Conservation (phyloP, 2,888 invertebrate genomes). For the Callinectes sapidus region DNA sequence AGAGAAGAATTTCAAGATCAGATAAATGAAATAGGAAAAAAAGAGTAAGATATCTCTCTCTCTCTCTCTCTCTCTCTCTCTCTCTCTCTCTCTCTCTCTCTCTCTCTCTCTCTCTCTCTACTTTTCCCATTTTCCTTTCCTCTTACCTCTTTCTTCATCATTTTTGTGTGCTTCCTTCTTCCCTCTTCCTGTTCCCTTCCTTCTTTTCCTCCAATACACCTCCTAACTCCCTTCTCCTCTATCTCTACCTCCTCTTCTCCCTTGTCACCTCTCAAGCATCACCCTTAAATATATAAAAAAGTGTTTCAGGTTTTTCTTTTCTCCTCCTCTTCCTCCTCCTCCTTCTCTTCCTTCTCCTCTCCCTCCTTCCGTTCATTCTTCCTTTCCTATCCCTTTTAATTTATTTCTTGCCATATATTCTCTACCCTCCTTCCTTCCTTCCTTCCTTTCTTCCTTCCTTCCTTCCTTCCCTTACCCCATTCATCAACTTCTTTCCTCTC, state of each 20-base stretch:
- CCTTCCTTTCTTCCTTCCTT: background rate
- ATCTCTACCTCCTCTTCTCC: background rate
- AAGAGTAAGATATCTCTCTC: too few relatives aligned
- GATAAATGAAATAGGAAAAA: too few relatives aligned
- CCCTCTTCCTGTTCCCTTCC: background rate
- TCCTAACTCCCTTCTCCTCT: background rate
- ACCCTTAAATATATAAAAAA: background rate
- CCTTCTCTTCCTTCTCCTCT: background rate
- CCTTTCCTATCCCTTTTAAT: background rate
- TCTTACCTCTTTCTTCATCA: background rate
- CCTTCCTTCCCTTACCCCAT: background rate
- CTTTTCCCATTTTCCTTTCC: background rate
- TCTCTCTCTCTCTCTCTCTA: background rate
- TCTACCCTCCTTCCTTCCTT: background rate
- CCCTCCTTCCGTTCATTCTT: background rate
- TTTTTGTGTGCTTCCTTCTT: background rate
- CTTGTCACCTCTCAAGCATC: background rate
- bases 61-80: too few relatives aligned
- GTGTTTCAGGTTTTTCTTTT: background rate
- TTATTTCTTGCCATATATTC: background rate
- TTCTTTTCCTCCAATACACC: background rate
- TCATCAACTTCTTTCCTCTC: background rate
- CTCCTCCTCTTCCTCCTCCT: background rate
- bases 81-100: slow-evolving; percentile 15
- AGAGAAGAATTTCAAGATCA: too few relatives aligned